These are phyloP conservation scores for Panthera tigris DNA, from an alignment of 2,113 vertebrate species.

Conservation along the genomic window DNA sequence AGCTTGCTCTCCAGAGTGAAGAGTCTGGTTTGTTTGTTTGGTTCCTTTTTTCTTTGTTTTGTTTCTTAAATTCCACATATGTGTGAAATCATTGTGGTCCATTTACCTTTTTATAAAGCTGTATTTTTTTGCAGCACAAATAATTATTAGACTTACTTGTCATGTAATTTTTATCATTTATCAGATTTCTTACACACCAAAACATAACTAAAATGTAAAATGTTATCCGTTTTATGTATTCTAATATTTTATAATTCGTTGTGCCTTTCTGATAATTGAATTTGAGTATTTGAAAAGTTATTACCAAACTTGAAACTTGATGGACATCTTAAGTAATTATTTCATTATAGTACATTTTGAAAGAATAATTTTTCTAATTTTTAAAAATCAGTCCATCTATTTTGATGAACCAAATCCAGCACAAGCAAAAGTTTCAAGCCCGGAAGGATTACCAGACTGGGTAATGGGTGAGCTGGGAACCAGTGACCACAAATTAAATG, in stretches of 20 bases:
- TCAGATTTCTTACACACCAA: background rate
- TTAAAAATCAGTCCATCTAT: constrained; percentile 91
- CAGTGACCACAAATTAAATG: constrained; percentile 62
- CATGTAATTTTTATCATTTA: background rate
- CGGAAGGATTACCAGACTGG: constrained; percentile 88
- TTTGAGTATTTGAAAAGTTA: constrained; percentile 35
- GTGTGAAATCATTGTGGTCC: background rate
- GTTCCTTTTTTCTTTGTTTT: background rate
- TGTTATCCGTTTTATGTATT: background rate
- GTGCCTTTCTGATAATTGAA: background rate
- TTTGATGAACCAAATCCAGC: constrained; percentile 89
- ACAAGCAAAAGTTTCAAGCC: constrained; percentile 58
- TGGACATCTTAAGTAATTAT: constrained; percentile 51
- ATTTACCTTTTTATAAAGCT: constrained; percentile 4
- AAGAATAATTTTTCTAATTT: constrained; percentile 74
- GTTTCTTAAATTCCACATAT: background rate
- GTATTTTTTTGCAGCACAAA: background rate
- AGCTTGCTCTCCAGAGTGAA: background rate
- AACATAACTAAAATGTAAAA: constrained; percentile 1
- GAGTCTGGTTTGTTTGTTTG: background rate
- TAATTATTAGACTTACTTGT: constrained; percentile 28
- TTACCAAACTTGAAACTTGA: constrained; percentile 49
- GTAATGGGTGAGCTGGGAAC: constrained; percentile 86
- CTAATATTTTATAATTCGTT: constrained; percentile 19
- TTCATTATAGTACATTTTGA: constrained; percentile 62